Percentiles rank a stretch among this genome's conserved stretches.
phyloP scores from a whole-genome alignment of 2,113 vertebrate species.

The Mus musculus region GRCm39 chr6:138810001-138810500 shows the following conservation, averaged over 20 bases:
- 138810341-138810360: not conserved
- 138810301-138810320: not conserved
- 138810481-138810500: not conserved
- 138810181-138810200: not conserved
- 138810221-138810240: not conserved
- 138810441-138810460: not conserved
- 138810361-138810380: not conserved
- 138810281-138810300: not conserved
- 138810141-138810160: not conserved
- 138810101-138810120: rapidly evolving
- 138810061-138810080: not conserved
- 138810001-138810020: not conserved
- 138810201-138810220: not conserved
- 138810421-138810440: too few species aligned
- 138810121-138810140: not conserved
- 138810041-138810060: not conserved
- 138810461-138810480: not conserved
- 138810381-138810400: not conserved
- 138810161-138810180: not conserved
- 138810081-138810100: not conserved
- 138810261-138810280: not conserved
- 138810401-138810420: not conserved
- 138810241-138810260: not conserved
- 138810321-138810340: too few species aligned
- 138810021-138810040: not conserved